A percentile compares a stretch with the other conserved stretches of the same genome.
phyloP scores from a whole-genome alignment of 2,113 vertebrate genomes.

The Pyrgilauda ruficollis region DNA sequence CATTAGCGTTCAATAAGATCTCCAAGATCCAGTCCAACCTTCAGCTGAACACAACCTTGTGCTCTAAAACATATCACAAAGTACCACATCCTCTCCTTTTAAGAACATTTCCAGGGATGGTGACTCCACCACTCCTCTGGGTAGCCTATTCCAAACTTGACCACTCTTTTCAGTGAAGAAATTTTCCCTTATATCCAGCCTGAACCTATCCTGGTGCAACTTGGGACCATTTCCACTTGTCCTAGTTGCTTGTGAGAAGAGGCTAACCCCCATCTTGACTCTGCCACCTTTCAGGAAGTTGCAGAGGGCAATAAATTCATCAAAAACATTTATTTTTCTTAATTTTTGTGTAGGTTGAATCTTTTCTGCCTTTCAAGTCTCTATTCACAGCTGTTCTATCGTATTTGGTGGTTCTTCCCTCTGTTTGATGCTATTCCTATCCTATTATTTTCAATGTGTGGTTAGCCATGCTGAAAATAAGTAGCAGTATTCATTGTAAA shows the following conservation, averaged over 20 bases:
- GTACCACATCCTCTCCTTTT: neutral
- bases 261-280: rapidly evolving
- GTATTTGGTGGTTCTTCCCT: neutral
- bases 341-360: neutral
- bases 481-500: neutral
- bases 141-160: neutral
- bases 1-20: neutral
- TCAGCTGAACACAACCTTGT: neutral
- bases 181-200: neutral
- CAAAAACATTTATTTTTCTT: neutral
- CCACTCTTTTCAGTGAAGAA: neutral
- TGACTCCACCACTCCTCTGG: neutral
- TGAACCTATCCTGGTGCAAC: neutral
- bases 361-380: neutral
- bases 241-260: neutral
- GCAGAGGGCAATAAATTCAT: neutral
- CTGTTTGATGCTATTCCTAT: neutral
- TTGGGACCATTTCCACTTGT: neutral
- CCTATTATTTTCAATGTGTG: neutral
- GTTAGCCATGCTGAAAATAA: neutral
- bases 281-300: neutral
- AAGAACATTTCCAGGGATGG: neutral
- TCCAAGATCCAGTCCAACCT: neutral
- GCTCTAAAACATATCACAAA: neutral
- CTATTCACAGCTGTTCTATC: neutral